Evolutionary conservation across 2,888 invertebrate species (phyloP), one percentile per base, ranked within the genome.

Genomic region (Pteria penguin): DNA sequence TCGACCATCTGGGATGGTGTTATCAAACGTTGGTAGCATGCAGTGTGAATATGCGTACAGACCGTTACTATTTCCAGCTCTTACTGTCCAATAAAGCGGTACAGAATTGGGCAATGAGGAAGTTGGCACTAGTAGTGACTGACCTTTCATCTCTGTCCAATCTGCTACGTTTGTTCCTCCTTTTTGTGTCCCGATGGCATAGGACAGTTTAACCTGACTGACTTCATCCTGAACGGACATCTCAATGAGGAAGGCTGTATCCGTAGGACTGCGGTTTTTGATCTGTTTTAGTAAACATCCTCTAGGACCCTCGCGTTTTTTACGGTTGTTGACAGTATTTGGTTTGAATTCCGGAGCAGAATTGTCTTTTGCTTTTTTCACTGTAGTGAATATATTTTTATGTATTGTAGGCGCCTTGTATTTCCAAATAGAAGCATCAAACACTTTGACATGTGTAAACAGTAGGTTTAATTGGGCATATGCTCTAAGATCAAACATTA

Each of bases 41-140:
- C 89, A 88, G 29, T 81, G 72, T 0, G 80, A 75, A 2, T 67
- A 66, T 3, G 82, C 72, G 27, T 76, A 79, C n/a, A 83, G 68
- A 1, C 86, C 87, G 69, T 87, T 82, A 45, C 82, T 83, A 72
- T 89, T 89, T 18, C 58, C 78, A 14, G 85, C 88, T 63, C 80
- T 85, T 0, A 89, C 84, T 2, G 86, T 82, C 78, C 82, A 88
- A 75, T 86, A 85, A 18, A 88, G 61, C 8, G 87, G 86, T 24
- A 84, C 72, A 27, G 81, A 84, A 27, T 83, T 80, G 11, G 85
- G 85, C 27, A 86, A 68, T 4, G 65, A 68, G 3, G 76, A 65
- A 4, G 79, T 70, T 8, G 84, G 85, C 4, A 80, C 79, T 52
- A 81, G 54, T 2, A 84, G 72, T 11, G 81, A 74, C 4, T 69